Base-by-base conservation (phyloP, 2,797 vertebrate genomes). In the Simalia tracyae region DNA sequence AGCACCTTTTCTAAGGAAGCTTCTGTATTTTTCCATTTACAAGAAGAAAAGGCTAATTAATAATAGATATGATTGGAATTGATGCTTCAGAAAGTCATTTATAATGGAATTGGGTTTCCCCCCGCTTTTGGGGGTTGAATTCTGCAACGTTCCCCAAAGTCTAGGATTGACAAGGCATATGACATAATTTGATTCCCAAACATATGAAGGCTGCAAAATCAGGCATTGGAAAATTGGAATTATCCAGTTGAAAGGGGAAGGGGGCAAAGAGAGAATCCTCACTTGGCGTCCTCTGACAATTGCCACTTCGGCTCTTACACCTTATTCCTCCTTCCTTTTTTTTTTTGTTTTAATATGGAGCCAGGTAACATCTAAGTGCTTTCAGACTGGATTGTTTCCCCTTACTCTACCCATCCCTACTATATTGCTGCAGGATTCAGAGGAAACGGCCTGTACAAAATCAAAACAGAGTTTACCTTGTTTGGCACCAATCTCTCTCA, bases 401-500 rank as follows among this genome's bases (percentile, higher is more conserved):
- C 2, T 59, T 54, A 61, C 54, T n/a, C 56, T 46, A n/a, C 54
- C 66, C 15, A 2, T 42, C 6, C 2, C 61, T 60, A 68, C 66
- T 2, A 5, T 8, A 84, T 24, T 3, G 17, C 15, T 88, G 54
- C 46, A 85, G 54, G 15, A 60, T 50, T 28, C 60, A 42, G 6
- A 57, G 1, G 22, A 12, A 90, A 90, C 86, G 89, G 61, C 60
- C 0, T 0, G 22, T 86, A 93, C 31, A 0, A 0, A 92, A 90
- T 0, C 88, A 0, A 14, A 0, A 60, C 1, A 54, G 64, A 93
- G 68, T 88, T 91, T 90, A 66, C 86, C 91, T 63, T 24, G 15
- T 60, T n/a, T 93, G 90, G 93, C 92, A 94, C 86, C 92, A 94
- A 92, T 61, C 88, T 93, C 93, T 88, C 95, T 94, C 90, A 26